Evolutionary conservation across 1,140 invertebrate genomes (phyloP).

Genomic region (Diachasmimorpha longicaudata): DNA sequence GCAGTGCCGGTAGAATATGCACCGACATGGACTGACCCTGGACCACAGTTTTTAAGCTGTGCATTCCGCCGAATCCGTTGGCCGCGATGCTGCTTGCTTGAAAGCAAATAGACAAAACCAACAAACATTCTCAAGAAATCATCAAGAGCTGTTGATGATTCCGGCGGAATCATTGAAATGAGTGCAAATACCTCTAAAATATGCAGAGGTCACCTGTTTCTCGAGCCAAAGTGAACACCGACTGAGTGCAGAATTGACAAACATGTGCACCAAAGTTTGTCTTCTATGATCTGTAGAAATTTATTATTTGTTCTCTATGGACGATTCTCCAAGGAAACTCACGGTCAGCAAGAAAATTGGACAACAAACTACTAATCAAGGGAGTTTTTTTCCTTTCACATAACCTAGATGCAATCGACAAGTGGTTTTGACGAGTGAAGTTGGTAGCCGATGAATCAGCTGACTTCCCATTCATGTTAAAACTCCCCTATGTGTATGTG

Average conservation of each 20-base stretch:
- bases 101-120: conserved; percentile 31
- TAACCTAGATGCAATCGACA: too few species aligned
- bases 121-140: not conserved
- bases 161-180: not conserved
- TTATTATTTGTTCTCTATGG: not conserved
- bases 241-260: conserved; percentile 32
- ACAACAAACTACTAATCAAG: too few species aligned
- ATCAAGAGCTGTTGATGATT: conserved; percentile 16
- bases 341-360: too few species aligned
- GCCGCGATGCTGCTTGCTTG: conserved; percentile 39
- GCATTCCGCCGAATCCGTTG: conserved; percentile 67
- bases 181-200: conserved; percentile 66
- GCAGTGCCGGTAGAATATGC: conserved; percentile 74
- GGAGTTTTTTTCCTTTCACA: too few species aligned
- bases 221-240: conserved; percentile 33
- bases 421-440: too few species aligned
- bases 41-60: conserved; percentile 64
- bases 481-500: not conserved
- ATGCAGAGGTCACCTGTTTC: conserved; percentile 62
- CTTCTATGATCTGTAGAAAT: not conserved
- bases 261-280: not conserved
- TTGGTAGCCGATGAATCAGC: too few species aligned
- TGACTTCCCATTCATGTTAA: not conserved
- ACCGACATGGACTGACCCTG: conserved; percentile 71
- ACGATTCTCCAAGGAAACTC: not conserved